Evolutionary conservation across 2,113 vertebrate species (phyloP), one percentile per base, ranked within the genome.

Genomic region (Prionailurus viverrinus): DNA sequence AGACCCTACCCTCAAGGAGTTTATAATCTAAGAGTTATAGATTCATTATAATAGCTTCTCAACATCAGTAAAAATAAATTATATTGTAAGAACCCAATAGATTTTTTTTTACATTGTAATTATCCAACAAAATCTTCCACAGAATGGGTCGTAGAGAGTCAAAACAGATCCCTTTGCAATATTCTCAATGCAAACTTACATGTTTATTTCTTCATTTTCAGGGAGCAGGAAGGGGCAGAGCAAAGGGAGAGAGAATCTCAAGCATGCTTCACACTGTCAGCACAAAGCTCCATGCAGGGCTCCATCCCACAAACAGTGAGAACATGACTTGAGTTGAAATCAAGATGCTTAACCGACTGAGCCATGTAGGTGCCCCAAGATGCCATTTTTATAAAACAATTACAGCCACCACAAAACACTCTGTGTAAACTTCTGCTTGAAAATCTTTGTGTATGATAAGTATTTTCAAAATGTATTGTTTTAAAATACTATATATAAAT

Each of bases 351-450:
- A 61, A 61, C 58, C 3, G 21, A 61, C 21, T 61, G 58, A 61
- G 8, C 58, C 58, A 61, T 25, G 58, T 7, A 61, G 58, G 21
- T 23, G 3, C 58, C 58, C 58, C 58, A 61, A 25, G 21, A 25
- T 61, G 58, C 4, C 31, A 41, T 39, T 94, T 82, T 94, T 74
- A 90, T 91, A 82, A 90, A 97, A 73, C 16, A 82, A 81, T 23
- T 19, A 51, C 12, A 92, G 48, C 12, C 29, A 29, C 9, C 79
- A 86, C 45, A 61, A 94, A 95, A 55, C 21, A 58, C 45, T 45
- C 11, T 96, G 1, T 87, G 31, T 63, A 31, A 58, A 27, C 31
- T 91, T 95, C 9, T 89, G 10, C 85, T 88, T 86, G 10, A 15
- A 73, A 4, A 27, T 55, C 23, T 74, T 83, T 91, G 15, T 85